phyloP scores from a whole-genome alignment of 1,140 invertebrate genomes.

The Hyles vespertilio region DNA sequence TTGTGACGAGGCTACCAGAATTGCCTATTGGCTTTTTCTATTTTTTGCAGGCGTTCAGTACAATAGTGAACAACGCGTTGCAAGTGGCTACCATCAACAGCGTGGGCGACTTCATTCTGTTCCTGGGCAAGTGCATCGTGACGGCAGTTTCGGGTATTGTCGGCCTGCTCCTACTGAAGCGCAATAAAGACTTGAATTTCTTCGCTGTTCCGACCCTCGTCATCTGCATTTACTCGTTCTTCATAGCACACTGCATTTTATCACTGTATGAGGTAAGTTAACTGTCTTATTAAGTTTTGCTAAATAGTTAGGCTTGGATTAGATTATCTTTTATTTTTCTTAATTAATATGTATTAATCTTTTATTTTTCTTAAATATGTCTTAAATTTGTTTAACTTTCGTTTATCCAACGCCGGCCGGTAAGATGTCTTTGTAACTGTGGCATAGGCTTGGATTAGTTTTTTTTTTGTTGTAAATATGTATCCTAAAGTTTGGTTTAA shows the following conservation, averaged over 20 bases:
- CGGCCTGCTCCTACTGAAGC: conserved; percentile 84
- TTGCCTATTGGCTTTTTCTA: background rate
- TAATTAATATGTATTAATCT: no score
- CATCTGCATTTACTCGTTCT: conserved; percentile 92
- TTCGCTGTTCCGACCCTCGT: conserved; percentile 91
- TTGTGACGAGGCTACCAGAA: no score
- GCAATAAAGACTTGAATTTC: conserved; percentile 84
- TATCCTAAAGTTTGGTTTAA: no score
- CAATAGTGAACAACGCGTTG: conserved; percentile 88
- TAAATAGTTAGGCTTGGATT: no score
- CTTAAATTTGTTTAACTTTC: no score
- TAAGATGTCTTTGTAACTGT: no score
- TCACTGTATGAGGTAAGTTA: conserved; percentile 91
- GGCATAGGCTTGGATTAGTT: no score
- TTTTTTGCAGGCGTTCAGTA: conserved; percentile 84
- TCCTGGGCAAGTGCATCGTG: conserved; percentile 93
- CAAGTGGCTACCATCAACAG: conserved; percentile 95
- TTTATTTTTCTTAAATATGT: no score
- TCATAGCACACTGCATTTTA: conserved; percentile 94
- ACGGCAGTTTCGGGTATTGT: conserved; percentile 85
- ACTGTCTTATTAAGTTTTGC: background rate
- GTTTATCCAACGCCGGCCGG: no score
- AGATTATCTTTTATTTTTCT: no score
- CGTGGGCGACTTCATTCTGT: conserved; percentile 95
- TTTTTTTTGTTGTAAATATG: no score